Conservation (phyloP, 2,888 invertebrate genomes). For the Hirtodrosophila duncani region DNA sequence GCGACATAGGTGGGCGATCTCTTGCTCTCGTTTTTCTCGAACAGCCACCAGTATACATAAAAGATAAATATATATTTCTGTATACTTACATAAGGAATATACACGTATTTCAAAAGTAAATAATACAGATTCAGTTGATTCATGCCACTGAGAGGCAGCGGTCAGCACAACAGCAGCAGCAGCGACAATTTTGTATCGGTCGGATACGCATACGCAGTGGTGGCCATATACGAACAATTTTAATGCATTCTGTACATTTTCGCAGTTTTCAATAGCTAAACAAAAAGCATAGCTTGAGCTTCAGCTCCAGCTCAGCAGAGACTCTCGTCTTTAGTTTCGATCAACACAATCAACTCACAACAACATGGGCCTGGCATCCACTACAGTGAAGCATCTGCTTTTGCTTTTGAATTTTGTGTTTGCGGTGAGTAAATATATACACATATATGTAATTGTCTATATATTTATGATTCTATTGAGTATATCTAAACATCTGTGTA, state of each 20-base stretch:
- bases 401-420: slow-evolving; percentile 71
- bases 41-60: slow-evolving; percentile 1
- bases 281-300: slow-evolving; percentile 1
- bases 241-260: slow-evolving; percentile 43
- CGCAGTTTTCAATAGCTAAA: slow-evolving; percentile 38
- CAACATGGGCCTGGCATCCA: slow-evolving; percentile 64
- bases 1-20: slow-evolving; percentile 46
- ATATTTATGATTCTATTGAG: neutral
- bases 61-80: slow-evolving; percentile 23
- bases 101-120: slow-evolving; percentile 41
- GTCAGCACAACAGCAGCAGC: slow-evolving; percentile 37
- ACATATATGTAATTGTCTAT: neutral
- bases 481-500: neutral
- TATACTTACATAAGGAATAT: slow-evolving; percentile 20
- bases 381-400: slow-evolving; percentile 71
- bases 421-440: slow-evolving; percentile 54
- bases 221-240: slow-evolving; percentile 51
- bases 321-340: slow-evolving; percentile 18
- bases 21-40: slow-evolving; percentile 49
- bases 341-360: slow-evolving; percentile 3
- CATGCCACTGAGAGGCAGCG: slow-evolving; percentile 52
- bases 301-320: slow-evolving; percentile 7
- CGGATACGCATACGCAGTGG: slow-evolving; percentile 33
- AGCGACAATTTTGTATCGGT: slow-evolving; percentile 15
- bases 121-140: slow-evolving; percentile 60